These are phyloP conservation scores for Drosophila lacicola DNA, from an alignment of 2,888 invertebrate genomes.

Conservation along the genomic window DNA sequence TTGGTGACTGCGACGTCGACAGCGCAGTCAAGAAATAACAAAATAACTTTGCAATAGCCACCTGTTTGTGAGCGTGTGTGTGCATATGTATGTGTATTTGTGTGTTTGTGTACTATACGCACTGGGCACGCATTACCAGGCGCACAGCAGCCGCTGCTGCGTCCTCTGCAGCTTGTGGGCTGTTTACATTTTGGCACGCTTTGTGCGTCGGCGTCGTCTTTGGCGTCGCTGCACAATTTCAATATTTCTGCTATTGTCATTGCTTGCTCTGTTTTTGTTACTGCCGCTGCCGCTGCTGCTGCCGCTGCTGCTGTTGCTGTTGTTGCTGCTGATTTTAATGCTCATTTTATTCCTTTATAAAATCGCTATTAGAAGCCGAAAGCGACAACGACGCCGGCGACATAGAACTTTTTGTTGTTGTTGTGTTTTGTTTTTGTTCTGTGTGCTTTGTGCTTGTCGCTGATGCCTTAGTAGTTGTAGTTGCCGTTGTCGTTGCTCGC, in stretches of 20 bases:
- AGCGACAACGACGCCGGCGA: conserved; percentile 58
- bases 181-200: conserved; percentile 62
- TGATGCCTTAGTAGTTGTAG: conserved; percentile 53
- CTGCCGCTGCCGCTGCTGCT: conserved; percentile 2
- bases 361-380: conserved; percentile 69
- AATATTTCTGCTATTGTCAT: conserved; percentile 42
- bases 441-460: conserved; percentile 50
- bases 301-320: conserved; percentile 26
- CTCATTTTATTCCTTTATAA: conserved; percentile 75
- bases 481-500: conserved; percentile 38
- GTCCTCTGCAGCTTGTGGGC: conserved; percentile 27
- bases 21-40: conserved; percentile 4
- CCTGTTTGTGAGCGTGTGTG: conserved; percentile 37
- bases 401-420: conserved; percentile 61
- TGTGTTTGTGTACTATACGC: conserved; percentile 25
- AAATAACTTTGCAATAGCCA: conserved; percentile 36
- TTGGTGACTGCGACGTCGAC: conserved; percentile 32
- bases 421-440: conserved; percentile 43
- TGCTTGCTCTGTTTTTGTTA: conserved; percentile 16
- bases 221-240: conserved; percentile 55
- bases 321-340: conserved; percentile 58
- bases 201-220: conserved; percentile 37
- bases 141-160: conserved; percentile 48
- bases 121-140: conserved; percentile 54
- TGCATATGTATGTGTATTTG: conserved; percentile 13